These are phyloP conservation scores for Murina feae DNA, from an alignment of 2,113 vertebrate species.

Conservation along the genomic window DNA sequence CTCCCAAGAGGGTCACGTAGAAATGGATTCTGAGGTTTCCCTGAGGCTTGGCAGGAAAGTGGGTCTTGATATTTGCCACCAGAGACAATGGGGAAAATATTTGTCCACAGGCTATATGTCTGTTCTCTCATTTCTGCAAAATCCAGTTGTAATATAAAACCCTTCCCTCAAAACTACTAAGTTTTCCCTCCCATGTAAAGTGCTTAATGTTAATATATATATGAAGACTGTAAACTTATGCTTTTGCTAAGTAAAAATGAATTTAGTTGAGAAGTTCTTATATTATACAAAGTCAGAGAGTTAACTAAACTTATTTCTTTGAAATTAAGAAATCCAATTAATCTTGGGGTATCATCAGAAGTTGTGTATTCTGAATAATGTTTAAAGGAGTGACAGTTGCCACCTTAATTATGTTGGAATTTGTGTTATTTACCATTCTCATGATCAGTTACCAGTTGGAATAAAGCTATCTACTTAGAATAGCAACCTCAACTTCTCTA, in stretches of 20 bases:
- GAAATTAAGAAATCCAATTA: background rate
- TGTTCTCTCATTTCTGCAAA: background rate
- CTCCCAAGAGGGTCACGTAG: background rate
- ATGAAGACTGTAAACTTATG: background rate
- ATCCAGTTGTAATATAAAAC: background rate
- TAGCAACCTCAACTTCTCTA: background rate
- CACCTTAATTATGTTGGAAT: background rate
- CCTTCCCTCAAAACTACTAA: background rate
- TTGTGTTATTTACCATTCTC: background rate
- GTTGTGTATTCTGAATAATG: background rate
- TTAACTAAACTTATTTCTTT: background rate
- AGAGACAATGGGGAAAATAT: background rate
- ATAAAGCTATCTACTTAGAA: background rate
- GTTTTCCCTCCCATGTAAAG: background rate
- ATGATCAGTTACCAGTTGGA: background rate
- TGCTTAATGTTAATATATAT: background rate
- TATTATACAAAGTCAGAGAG: background rate
- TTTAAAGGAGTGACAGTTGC: background rate
- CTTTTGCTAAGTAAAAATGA: background rate
- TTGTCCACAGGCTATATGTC: background rate
- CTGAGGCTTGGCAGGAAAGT: background rate
- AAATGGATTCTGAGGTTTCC: conserved; percentile 24
- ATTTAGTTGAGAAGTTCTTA: background rate
- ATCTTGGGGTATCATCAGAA: background rate
- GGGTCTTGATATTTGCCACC: background rate